Evolutionary conservation across 2,888 invertebrate genomes (phyloP), one percentile per base, ranked within the genome.

Genomic region (Horisme vitalbata): DNA sequence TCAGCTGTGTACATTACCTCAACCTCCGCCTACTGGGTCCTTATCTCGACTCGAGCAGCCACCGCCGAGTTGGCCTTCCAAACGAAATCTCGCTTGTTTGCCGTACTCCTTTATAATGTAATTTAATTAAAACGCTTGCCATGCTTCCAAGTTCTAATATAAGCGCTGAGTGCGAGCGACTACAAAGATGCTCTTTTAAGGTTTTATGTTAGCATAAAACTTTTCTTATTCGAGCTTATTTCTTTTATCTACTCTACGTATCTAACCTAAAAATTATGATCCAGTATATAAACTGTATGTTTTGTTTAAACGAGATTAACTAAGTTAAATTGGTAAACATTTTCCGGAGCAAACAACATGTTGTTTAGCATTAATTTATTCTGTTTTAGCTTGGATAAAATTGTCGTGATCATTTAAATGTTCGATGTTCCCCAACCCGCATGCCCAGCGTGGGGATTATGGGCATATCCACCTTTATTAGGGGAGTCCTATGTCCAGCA

Each of bases 41-140:
- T 84, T 84, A 86, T 84, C 83, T 79, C 46, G 56, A 57, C 60
- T 66, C 60, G 59, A 65, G 64, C 81, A 79, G 78, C 65, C 71
- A 66, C 68, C 56, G 57, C 56, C 55, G 56, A 57, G 67, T 63
- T 68, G 70, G 68, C 68, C 68, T 70, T 71, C 61, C 58, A 56
- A 73, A 71, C 73, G 74, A 68, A 74, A 72, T 70, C 71, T 68
- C 64, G 63, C 65, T 68, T 75, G 72, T 76, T 75, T 75, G 70
- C 70, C 57, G 60, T 62, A 61, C 71, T 67, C 75, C 71, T 75
- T 75, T 69, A 71, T 64, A 69, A 65, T 63, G 66, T 66, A 63
- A 75, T 80, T 75, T 76, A 77, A 82, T 81, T 80, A 78, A 77
- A 82, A 77, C 70, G 63, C 65, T 65, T 61, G 48, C 58, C 57